Percentiles rank a stretch among this genome's conserved stretches.
Conservation (phyloP, 1,140 invertebrate genomes). For the Ladona fulva region DNA sequence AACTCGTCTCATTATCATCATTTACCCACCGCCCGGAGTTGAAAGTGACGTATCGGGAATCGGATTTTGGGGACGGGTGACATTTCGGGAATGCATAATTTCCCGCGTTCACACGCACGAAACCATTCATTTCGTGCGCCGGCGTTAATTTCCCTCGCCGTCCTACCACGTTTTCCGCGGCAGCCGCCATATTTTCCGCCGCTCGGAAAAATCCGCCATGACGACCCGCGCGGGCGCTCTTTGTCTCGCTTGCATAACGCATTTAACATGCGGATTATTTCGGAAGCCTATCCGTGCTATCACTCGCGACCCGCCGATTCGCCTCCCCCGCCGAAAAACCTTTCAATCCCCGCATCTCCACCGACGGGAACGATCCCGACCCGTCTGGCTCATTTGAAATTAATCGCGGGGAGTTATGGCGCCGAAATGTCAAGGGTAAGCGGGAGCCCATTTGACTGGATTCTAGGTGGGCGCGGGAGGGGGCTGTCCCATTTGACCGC, state of each 20-base stretch:
- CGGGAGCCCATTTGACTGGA: not conserved
- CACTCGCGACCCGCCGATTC: too few relatives aligned
- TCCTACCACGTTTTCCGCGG: not conserved
- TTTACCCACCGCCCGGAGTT: not conserved
- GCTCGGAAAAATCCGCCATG: too few relatives aligned
- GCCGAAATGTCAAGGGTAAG: slow-evolving; percentile 7
- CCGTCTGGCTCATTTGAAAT: slow-evolving; percentile 1
- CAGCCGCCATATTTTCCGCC: too few relatives aligned
- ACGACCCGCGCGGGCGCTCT: too few relatives aligned
- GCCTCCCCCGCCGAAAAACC: not conserved
- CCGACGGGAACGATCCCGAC: not conserved
- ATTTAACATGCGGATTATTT: too few relatives aligned
- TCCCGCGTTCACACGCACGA: not conserved
- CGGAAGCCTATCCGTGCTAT: too few relatives aligned
- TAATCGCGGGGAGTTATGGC: not conserved
- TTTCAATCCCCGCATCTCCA: not conserved
- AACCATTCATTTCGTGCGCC: not conserved
- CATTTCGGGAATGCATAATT: not conserved
- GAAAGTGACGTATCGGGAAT: slow-evolving; percentile 8
- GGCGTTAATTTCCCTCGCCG: not conserved
- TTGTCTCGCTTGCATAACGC: too few relatives aligned
- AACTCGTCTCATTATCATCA: not conserved
- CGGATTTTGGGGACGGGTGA: not conserved
- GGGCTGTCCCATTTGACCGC: not conserved
- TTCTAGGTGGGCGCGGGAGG: not conserved